A percentile compares a stretch with the other conserved stretches of the same genome.
Evolutionary conservation across 1,140 invertebrate species (phyloP).

Genomic region (Drosophila ananassae): DNA sequence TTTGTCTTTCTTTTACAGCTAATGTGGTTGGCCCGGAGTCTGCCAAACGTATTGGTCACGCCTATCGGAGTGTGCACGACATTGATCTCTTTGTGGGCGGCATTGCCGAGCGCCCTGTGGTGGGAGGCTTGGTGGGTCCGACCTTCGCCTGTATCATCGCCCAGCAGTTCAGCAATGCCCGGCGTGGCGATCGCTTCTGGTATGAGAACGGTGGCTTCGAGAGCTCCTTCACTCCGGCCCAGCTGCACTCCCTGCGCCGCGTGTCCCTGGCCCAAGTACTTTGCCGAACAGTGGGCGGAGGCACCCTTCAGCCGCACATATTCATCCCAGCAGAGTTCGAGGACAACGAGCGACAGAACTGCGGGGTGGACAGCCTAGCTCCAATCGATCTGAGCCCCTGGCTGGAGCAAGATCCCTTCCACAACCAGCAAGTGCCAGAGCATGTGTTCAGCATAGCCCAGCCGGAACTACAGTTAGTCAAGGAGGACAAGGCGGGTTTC

Average conservation of each 20-base stretch:
- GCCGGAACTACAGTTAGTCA: constrained; percentile 43
- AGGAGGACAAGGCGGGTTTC: constrained; percentile 75
- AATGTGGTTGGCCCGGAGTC: constrained; percentile 88
- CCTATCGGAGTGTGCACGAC: constrained; percentile 91
- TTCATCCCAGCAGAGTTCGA: constrained; percentile 74
- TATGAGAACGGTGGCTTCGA: constrained; percentile 91
- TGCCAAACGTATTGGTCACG: constrained; percentile 86
- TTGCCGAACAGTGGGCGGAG: constrained; percentile 86
- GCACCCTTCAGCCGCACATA: constrained; percentile 80
- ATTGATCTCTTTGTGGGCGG: constrained; percentile 97
- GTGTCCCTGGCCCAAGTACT: constrained; percentile 92
- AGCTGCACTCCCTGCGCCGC: constrained; percentile 93
- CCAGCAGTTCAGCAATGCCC: constrained; percentile 94
- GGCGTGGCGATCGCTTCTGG: constrained; percentile 97
- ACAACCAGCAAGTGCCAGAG: constrained; percentile 34
- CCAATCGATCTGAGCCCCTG: constrained; percentile 80
- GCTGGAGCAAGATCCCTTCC: constrained; percentile 80
- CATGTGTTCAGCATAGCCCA: constrained; percentile 49
- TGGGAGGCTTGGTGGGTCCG: constrained; percentile 94
- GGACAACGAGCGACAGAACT: constrained; percentile 73
- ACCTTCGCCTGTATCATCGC: constrained; percentile 98
- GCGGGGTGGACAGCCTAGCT: constrained; percentile 62
- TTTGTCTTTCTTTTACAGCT: constrained; percentile 64
- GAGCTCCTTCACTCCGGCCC: constrained; percentile 91
- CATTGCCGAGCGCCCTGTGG: constrained; percentile 91